phyloP scores from a whole-genome alignment of 2,113 vertebrate genomes.

The Nerophis lumbriciformis region DNA sequence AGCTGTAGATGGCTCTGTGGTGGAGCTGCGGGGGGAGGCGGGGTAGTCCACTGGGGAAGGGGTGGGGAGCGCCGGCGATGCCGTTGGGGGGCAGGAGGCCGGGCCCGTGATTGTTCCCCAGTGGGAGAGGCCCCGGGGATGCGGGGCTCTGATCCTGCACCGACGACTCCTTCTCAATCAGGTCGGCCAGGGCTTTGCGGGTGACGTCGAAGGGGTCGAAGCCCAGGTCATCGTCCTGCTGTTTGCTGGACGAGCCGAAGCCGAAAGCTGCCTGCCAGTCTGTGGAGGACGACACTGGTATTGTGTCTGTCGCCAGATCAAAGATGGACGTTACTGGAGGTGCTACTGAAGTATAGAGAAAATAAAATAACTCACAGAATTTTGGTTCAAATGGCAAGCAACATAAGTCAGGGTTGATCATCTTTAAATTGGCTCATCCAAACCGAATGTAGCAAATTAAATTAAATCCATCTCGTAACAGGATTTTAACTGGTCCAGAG shows the following conservation, averaged over 20 bases:
- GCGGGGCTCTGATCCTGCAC: slow-evolving; percentile 82
- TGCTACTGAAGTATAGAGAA: not conserved
- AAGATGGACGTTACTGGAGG: slow-evolving; percentile 10
- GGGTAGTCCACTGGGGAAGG: slow-evolving; percentile 82
- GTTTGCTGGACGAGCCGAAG: slow-evolving; percentile 90
- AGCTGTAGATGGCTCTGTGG: slow-evolving; percentile 94
- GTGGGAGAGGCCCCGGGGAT: slow-evolving; percentile 48
- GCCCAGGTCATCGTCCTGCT: slow-evolving; percentile 97
- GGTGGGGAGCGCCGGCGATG: slow-evolving; percentile 47
- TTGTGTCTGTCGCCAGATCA: slow-evolving; percentile 80
- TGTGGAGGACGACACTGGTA: slow-evolving; percentile 96
- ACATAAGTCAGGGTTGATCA: not conserved
- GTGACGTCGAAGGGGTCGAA: slow-evolving; percentile 99
- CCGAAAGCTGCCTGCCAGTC: slow-evolving; percentile 99
- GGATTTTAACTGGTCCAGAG: no score
- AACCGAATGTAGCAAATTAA: no score
- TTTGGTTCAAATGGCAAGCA: no score
- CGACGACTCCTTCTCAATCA: slow-evolving; percentile 98
- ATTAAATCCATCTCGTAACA: no score
- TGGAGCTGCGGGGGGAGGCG: slow-evolving; percentile 85
- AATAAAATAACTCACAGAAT: not conserved
- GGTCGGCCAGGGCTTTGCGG: slow-evolving; percentile 96
- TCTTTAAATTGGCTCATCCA: no score
- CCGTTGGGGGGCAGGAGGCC: slow-evolving; percentile 43
- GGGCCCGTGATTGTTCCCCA: slow-evolving; percentile 37